A percentile compares a stretch with the other conserved stretches of the same genome.
These are phyloP conservation scores for Laodelphax striatellus DNA, from an alignment of 1,140 invertebrate genomes.

Conservation along the genomic window DNA sequence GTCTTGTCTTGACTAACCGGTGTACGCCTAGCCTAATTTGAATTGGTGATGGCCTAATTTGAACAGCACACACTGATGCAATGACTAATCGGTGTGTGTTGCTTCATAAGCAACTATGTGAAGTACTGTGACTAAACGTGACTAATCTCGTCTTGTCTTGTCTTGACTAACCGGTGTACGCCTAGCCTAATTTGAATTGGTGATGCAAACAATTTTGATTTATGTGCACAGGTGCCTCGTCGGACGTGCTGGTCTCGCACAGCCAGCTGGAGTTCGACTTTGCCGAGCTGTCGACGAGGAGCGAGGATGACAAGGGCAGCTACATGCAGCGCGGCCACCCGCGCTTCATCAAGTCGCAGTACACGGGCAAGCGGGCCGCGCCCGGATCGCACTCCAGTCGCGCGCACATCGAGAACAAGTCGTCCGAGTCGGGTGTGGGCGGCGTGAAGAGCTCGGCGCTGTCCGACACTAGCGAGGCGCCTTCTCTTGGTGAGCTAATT, in stretches of 20 bases:
- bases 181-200: too few species aligned
- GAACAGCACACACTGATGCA: too few species aligned
- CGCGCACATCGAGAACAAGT: conserved; percentile 52
- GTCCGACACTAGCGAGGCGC: conserved; percentile 88
- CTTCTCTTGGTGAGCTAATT: conserved; percentile 52
- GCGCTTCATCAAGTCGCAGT: conserved; percentile 69
- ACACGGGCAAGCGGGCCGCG: conserved; percentile 56
- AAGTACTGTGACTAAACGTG: too few species aligned
- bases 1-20: too few species aligned
- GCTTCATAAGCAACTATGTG: too few species aligned
- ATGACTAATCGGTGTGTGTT: too few species aligned
- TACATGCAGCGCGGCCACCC: conserved; percentile 44
- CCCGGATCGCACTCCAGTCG: conserved; percentile 76
- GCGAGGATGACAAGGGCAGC: conserved; percentile 48
- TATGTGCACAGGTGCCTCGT: conserved; percentile 26
- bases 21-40: too few species aligned
- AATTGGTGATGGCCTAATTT: too few species aligned
- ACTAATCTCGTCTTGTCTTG: too few species aligned
- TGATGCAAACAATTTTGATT: too few species aligned
- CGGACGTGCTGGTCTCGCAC: conserved; percentile 23
- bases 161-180: too few species aligned
- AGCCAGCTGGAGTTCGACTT: conserved; percentile 49
- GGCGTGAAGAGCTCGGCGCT: conserved; percentile 76
- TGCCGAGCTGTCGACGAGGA: conserved; percentile 44
- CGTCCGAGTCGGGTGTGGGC: conserved; percentile 58